Conservation (phyloP, 2,797 vertebrate species). For the Microctenopoma steveboyesi region DNA sequence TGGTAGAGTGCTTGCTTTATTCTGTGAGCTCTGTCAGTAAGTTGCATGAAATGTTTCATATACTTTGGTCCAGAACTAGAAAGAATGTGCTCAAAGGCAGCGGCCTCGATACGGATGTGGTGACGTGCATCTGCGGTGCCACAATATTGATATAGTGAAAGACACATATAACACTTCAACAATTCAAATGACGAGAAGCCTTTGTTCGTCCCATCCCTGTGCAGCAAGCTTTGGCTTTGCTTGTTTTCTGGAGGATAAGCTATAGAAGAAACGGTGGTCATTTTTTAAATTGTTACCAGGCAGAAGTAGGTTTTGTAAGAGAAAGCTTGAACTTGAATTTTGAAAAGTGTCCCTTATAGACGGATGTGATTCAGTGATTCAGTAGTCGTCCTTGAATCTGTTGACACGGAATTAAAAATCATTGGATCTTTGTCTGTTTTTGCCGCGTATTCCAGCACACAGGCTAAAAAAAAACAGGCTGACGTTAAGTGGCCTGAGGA, state of each 20-base stretch:
- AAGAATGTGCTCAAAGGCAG: not conserved
- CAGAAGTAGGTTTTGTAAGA: not conserved
- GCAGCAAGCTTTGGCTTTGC: slow-evolving; percentile 2
- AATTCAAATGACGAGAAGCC: slow-evolving; percentile 16
- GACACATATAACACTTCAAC: slow-evolving; percentile 23
- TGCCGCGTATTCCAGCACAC: not conserved
- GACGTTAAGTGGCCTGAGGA: slow-evolving; percentile 35
- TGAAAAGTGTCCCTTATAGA: not conserved
- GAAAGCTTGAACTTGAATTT: not conserved
- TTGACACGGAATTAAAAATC: not conserved
- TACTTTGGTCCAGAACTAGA: not conserved
- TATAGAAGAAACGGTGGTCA: not conserved
- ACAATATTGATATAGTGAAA: slow-evolving; percentile 10
- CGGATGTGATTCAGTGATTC: no score
- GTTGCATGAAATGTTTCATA: slow-evolving; percentile 7
- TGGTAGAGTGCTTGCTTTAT: slow-evolving; percentile 18
- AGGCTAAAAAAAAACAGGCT: slow-evolving; percentile 3
- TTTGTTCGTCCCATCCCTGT: slow-evolving; percentile 8
- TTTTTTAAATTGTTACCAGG: not conserved
- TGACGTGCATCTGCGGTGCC: not conserved
- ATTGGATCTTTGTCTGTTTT: not conserved
- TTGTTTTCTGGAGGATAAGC: not conserved
- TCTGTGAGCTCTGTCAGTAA: slow-evolving; percentile 16
- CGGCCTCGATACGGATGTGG: not conserved
- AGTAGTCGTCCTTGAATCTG: not conserved